Evolutionary conservation across 1,140 invertebrate genomes (phyloP), one percentile per base, ranked within the genome.

Genomic region (Pantala flavescens): DNA sequence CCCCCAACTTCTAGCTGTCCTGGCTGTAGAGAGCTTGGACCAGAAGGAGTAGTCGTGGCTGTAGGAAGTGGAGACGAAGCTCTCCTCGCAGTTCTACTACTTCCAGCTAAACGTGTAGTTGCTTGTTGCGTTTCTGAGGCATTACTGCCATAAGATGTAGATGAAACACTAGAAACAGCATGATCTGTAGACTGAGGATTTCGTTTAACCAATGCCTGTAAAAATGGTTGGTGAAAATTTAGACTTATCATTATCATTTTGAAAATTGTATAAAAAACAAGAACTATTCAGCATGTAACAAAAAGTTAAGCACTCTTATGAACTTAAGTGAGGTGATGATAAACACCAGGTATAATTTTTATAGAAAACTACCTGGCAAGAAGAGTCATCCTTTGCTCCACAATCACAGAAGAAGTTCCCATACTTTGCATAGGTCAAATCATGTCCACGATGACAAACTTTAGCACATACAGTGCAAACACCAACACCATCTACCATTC

Each of bases 401-500:
- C 97, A 99, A 82, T 99, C 97, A 82, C 97, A 99, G 84, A 99
- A 99, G 85, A 99, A 99, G 77, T 97, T 98, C 3, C 97, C 97
- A 82, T 94, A 97, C 82, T 99, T 99, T 23, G 97, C 94, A 83
- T 99, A 99, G 0, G 96, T 97, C 0, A 99, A 90, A 81, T 99
- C 97, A 82, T 99, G 97, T 16, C 93, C 94, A 76, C 93, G 90
- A 82, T 99, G 97, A 81, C 97, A 99, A 2, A 99, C 97, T 75
- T 94, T 87, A 1, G 97, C 97, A 85, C 97, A 99, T 0, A 99
- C 91, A 0, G 95, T 96, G 82, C 98, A 99, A 14, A 98, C 96
- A 0, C 98, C 98, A 21, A 98, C 95, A 16, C 96, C 93, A 82
- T 99, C 97, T 23, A 98, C 90, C 97, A 99, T 98, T 80, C 94